Percentiles rank a stretch among this genome's conserved stretches.
Evolutionary conservation across 2,113 vertebrate genomes (phyloP).

Genomic region (Amphilophus citrinellus): DNA sequence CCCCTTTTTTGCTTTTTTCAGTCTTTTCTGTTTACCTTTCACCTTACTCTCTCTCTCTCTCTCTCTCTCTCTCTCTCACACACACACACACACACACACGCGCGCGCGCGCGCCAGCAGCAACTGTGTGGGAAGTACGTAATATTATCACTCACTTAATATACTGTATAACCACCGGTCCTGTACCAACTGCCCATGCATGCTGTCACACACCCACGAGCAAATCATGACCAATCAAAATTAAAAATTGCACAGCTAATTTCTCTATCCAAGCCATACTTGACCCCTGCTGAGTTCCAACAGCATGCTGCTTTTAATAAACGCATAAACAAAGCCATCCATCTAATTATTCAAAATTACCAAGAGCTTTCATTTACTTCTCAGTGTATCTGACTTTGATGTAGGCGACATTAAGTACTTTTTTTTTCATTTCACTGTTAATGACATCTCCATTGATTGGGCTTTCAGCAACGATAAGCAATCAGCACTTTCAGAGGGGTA

Average conservation of each 20-base stretch:
- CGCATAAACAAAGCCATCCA: conserved; percentile 12
- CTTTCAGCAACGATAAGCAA: conserved; percentile 53
- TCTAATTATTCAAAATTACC: conserved; percentile 27
- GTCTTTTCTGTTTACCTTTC: conserved; percentile 26
- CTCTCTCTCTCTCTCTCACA: background rate
- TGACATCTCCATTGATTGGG: conserved; percentile 29
- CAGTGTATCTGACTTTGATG: background rate
- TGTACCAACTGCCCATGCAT: conserved; percentile 31
- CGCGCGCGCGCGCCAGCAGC: conserved; percentile 40
- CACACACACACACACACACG: background rate
- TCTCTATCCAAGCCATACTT: background rate
- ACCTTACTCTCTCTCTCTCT: conserved; percentile 17
- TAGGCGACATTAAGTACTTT: conserved; percentile 16
- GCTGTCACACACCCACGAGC: background rate
- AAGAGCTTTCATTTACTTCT: background rate
- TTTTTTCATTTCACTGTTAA: conserved; percentile 14
- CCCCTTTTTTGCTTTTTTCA: background rate
- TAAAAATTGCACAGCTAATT: conserved; percentile 4
- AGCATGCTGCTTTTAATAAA: background rate
- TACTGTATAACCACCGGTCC: conserved; percentile 9
- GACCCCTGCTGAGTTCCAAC: conserved; percentile 36
- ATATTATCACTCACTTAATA: conserved; percentile 38
- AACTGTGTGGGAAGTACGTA: conserved; percentile 68
- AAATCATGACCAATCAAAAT: conserved; percentile 45
- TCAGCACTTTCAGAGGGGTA: conserved; percentile 49